These are phyloP conservation scores for Melieria crassipennis DNA, from an alignment of 2,888 invertebrate genomes.

Conservation along the genomic window DNA sequence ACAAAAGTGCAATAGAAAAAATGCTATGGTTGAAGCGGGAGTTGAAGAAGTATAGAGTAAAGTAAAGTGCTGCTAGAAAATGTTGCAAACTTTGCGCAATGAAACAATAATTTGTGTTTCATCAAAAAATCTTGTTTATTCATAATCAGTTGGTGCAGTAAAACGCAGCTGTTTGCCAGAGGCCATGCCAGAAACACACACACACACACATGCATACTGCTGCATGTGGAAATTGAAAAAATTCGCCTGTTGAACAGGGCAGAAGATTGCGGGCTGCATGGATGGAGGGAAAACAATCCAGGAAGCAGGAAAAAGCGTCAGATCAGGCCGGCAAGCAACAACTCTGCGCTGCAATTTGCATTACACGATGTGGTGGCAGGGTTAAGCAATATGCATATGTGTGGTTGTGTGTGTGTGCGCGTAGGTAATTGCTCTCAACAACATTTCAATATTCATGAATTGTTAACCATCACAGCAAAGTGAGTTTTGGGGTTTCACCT, in stretches of 20 bases:
- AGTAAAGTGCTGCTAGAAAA: slow-evolving; percentile 40
- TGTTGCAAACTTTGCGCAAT: slow-evolving; percentile 24
- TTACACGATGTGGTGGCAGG: too few relatives aligned
- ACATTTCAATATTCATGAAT: too few relatives aligned
- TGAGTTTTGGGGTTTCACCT: too few relatives aligned
- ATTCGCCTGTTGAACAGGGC: not conserved
- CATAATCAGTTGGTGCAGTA: slow-evolving; percentile 59
- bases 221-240: not conserved
- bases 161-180: slow-evolving; percentile 41
- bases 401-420: too few relatives aligned
- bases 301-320: not conserved
- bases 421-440: too few relatives aligned
- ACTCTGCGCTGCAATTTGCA: too few relatives aligned
- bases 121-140: slow-evolving; percentile 52
- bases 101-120: slow-evolving; percentile 47
- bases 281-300: slow-evolving; percentile 14
- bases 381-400: too few relatives aligned
- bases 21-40: not conserved
- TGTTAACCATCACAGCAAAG: too few relatives aligned
- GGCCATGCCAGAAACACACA: slow-evolving; percentile 5
- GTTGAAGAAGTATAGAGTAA: slow-evolving; percentile 38
- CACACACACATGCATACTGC: not conserved
- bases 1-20: slow-evolving; percentile 36
- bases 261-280: too few relatives aligned
- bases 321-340: not conserved